Evolutionary conservation across 30 jellyfish, hydroid and myxozoan genomes (phyloP).

Genomic region (Cassiopea andromeda): DNA sequence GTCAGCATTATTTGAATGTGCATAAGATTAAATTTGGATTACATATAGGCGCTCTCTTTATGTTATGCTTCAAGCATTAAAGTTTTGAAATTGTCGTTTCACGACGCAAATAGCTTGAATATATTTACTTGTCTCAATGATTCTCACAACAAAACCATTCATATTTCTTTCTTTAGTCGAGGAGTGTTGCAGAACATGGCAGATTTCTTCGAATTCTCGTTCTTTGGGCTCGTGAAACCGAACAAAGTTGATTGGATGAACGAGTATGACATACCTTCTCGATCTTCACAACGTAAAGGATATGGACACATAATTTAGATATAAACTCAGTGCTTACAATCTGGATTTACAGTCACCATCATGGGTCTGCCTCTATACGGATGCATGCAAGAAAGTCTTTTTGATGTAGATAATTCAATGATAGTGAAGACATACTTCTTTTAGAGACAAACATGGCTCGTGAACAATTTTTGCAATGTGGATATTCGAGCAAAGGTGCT

Average conservation of each 20-base stretch:
- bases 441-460: too few relatives aligned
- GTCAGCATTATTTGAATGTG: too few relatives aligned
- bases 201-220: slow-evolving; percentile 85
- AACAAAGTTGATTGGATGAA: slow-evolving; percentile 84
- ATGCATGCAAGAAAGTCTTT: neutral
- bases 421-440: too few relatives aligned
- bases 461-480: too few relatives aligned
- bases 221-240: slow-evolving; percentile 87
- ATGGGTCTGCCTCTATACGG: neutral
- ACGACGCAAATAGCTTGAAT: too few relatives aligned
- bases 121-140: too few relatives aligned
- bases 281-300: neutral
- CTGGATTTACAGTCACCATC: neutral
- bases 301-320: neutral
- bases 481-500: too few relatives aligned
- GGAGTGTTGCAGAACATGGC: slow-evolving; percentile 90
- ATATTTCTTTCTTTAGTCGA: slow-evolving; percentile 52
- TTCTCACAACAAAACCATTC: neutral
- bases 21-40: too few relatives aligned
- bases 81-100: too few relatives aligned
- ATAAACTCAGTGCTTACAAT: too few relatives aligned
- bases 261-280: slow-evolving; percentile 44
- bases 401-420: neutral
- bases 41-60: too few relatives aligned
- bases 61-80: too few relatives aligned